phyloP scores from a whole-genome alignment of 2,888 invertebrate genomes.

The Dynastes grantii region DNA sequence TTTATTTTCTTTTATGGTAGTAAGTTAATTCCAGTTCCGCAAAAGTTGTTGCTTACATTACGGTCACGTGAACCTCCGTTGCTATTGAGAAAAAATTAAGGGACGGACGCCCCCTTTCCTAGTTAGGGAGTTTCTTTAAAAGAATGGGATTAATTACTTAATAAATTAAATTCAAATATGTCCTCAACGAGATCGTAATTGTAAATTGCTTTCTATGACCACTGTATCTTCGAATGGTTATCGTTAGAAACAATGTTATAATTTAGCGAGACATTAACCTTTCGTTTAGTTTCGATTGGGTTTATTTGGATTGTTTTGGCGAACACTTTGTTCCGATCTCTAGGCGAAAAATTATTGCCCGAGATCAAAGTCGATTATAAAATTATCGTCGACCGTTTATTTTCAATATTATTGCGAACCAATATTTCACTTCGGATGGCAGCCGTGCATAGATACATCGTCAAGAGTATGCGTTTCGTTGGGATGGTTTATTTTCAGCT shows the following conservation, averaged over 20 bases:
- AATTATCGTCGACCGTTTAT: slow-evolving; percentile 44
- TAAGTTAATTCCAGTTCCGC: too few species aligned
- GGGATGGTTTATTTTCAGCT: slow-evolving; percentile 48
- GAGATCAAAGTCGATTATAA: slow-evolving; percentile 50
- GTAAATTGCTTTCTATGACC: background rate
- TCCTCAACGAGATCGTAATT: too few species aligned
- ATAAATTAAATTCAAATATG: too few species aligned
- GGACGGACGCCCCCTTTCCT: too few species aligned
- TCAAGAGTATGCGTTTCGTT: slow-evolving; percentile 48
- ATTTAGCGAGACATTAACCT: slow-evolving; percentile 41
- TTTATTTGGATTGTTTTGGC: slow-evolving; percentile 47
- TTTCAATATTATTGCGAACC: slow-evolving; percentile 45
- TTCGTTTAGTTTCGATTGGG: slow-evolving; percentile 36
- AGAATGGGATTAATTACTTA: too few species aligned
- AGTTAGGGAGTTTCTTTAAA: too few species aligned
- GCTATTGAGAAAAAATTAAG: too few species aligned
- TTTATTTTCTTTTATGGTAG: too few species aligned
- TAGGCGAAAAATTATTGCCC: slow-evolving; percentile 36
- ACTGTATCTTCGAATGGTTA: background rate
- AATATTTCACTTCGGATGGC: slow-evolving; percentile 34
- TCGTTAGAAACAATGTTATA: slow-evolving; percentile 9
- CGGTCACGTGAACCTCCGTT: too few species aligned
- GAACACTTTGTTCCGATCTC: slow-evolving; percentile 49
- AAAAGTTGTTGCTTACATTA: too few species aligned
- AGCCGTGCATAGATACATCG: slow-evolving; percentile 41